Evolutionary conservation across 2,113 vertebrate genomes (phyloP).

Genomic region (Gopherus evgoodei): DNA sequence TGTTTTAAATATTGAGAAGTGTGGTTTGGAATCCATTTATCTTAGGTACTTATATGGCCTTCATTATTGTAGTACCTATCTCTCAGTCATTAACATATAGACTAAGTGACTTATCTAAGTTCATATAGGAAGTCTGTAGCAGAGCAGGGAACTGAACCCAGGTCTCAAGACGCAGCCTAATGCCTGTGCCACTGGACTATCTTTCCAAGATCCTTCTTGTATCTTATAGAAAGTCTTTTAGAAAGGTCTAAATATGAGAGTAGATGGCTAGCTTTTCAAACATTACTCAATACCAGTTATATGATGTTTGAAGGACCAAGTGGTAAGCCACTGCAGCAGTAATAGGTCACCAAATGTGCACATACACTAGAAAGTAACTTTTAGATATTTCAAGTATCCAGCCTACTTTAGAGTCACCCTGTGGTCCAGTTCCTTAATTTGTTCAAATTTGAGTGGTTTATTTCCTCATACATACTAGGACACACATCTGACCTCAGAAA

Average conservation of each 20-base stretch:
- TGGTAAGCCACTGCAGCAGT: not conserved
- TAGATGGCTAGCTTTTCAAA: not conserved
- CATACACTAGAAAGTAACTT: not conserved
- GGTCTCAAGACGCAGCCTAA: conserved; percentile 57
- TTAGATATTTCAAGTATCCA: not conserved
- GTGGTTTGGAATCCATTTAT: not conserved
- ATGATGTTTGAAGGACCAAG: not conserved
- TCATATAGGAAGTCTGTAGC: conserved; percentile 50
- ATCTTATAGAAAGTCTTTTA: not conserved
- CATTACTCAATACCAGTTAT: not conserved
- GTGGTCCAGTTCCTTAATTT: not conserved
- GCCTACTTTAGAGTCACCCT: not conserved
- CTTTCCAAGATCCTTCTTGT: conserved; percentile 26
- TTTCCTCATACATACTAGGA: not conserved
- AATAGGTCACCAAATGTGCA: not conserved
- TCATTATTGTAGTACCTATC: not conserved
- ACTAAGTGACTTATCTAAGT: conserved; percentile 21
- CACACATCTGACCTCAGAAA: not conserved
- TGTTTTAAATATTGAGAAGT: not conserved
- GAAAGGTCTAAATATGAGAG: not conserved
- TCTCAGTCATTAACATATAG: not conserved
- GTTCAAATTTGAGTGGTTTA: not conserved
- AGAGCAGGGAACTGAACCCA: conserved; percentile 42
- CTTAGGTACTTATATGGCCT: not conserved
- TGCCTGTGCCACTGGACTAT: not conserved